Evolutionary conservation across 1,140 invertebrate genomes (phyloP), one percentile per base, ranked within the genome.

Genomic region (Delia radicum): DNA sequence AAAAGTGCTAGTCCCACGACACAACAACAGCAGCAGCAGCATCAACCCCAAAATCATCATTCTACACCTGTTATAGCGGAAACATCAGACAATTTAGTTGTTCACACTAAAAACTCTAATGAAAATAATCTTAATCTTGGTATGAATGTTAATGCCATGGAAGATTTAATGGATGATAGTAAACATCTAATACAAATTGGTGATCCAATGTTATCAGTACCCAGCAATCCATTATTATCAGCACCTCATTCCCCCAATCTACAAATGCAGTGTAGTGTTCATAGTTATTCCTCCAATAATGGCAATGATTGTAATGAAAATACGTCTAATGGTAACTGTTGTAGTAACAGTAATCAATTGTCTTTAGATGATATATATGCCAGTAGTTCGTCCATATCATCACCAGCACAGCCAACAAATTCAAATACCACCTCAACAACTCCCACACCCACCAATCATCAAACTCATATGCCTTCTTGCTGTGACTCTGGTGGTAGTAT

Each of bases 121-220:
- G 29, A 65, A 18, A 37, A 67, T 67, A 13, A 37, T 13, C 27
- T 75, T 2, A 87, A 87, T 21, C 85, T 93, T 37, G 33, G 33
- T 13, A 55, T 55, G 71, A 91, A 90, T 79, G 88, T 93, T 77
- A 90, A 91, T 76, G 91, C 93, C 76, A 90, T 94, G 76, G 93
- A 94, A 78, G 93, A 94, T 86, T 87, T 94, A 73, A 94, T 94
- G 92, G 93, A 94, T 79, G 94, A 95, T 79, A 82, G 79, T 33
- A 94, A 95, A 80, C 91, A 92, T 15, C 91, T 91, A 0, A 89
- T 92, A 2, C 89, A 90, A 75, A 87, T n/a, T n/a, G n/a, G n/a
- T 55, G 92, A 94, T 82, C 92, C 92, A 15, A 93, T 86, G 83
- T 61, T 86, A 6, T 85, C 84, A 13, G 79, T 81, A 15, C 81